A percentile compares a stretch with the other conserved stretches of the same genome.
These are phyloP conservation scores for Bimastos eiseni DNA, from an alignment of 2,888 invertebrate species.

Conservation along the genomic window DNA sequence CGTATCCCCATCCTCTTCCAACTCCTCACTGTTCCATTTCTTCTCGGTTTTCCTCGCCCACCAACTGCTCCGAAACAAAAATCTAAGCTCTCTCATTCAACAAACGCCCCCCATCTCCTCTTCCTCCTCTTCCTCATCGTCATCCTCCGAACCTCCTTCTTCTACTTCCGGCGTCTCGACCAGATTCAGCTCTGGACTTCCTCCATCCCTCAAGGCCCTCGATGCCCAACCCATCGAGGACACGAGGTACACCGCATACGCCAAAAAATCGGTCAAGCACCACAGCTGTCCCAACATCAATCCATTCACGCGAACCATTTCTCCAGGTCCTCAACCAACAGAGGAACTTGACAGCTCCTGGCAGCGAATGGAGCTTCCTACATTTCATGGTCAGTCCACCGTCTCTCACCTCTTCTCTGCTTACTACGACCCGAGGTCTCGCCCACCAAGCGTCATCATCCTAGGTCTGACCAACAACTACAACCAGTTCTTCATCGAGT, in stretches of 20 bases:
- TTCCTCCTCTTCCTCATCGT: not conserved
- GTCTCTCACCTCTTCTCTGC: conserved; percentile 31
- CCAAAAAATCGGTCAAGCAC: not conserved
- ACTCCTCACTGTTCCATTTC: not conserved
- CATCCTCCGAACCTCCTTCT: not conserved
- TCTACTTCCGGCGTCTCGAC: conserved; percentile 37
- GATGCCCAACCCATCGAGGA: not conserved
- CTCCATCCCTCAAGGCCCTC: not conserved
- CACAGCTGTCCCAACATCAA: not conserved
- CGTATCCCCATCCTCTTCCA: not conserved
- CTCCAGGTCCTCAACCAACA: not conserved
- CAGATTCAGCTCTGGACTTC: not conserved
- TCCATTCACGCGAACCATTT: not conserved
- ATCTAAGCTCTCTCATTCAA: not conserved
- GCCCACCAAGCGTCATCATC: not conserved
- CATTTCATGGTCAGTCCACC: not conserved
- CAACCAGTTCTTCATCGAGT: not conserved
- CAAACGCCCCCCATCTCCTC: no score
- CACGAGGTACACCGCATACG: not conserved
- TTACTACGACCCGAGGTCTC: conserved; percentile 26
- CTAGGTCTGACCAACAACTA: conserved; percentile 15
- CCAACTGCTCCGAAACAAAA: not conserved
- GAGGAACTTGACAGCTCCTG: not conserved
- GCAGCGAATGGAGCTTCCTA: not conserved
- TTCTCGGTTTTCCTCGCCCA: not conserved